phyloP scores from a whole-genome alignment of 2,113 vertebrate genomes.

The Sebastes schlegelii region DNA sequence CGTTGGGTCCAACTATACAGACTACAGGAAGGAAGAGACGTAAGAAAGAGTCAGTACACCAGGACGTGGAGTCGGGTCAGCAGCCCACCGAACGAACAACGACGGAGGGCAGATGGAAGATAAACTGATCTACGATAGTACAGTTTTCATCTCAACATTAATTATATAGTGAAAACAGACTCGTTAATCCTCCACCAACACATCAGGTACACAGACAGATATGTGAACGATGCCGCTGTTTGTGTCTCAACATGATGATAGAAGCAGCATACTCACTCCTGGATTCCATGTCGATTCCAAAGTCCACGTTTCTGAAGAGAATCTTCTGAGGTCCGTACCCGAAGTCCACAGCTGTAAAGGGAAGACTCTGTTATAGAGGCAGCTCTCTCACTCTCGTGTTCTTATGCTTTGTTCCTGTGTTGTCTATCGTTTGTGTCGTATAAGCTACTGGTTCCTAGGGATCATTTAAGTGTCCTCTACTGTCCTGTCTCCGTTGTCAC shows the following conservation, averaged over 20 bases:
- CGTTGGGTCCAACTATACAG: conserved; percentile 94
- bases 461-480: no score
- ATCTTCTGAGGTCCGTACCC: conserved; percentile 86
- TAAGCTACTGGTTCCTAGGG: no score
- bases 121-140: neutral
- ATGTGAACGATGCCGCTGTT: no score
- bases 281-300: conserved; percentile 95
- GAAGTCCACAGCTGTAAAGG: conserved; percentile 88
- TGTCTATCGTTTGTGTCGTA: no score
- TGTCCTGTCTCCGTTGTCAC: no score
- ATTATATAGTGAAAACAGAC: no score
- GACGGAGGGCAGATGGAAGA: neutral
- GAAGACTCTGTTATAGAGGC: neutral
- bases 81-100: neutral
- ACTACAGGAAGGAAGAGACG: conserved; percentile 74
- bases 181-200: neutral
- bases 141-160: neutral
- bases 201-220: neutral
- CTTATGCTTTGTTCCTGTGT: no score
- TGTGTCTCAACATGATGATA: neutral
- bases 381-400: neutral
- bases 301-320: conserved; percentile 92
- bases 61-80: neutral
- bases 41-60: conserved; percentile 41
- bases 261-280: conserved; percentile 84